Evolutionary conservation across 2,113 vertebrate species (phyloP).

Genomic region (Tupaia tana): DNA sequence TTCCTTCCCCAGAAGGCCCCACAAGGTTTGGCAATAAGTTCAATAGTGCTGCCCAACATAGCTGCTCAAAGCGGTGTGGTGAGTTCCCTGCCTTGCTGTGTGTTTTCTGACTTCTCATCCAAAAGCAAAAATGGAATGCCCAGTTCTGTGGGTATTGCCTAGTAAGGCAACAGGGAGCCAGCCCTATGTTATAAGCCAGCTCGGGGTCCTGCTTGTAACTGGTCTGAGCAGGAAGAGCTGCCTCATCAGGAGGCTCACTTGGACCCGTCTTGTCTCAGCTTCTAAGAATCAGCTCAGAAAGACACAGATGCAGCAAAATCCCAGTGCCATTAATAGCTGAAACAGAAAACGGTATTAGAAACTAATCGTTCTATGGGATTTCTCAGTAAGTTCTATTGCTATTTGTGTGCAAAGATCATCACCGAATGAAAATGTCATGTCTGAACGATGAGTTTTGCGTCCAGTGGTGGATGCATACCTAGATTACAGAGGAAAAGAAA

Average conservation of each 20-base stretch:
- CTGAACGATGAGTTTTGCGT: neutral
- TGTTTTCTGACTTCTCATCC: neutral
- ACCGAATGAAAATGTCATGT: neutral
- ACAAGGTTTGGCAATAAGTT: accelerated
- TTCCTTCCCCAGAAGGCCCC: too few species aligned
- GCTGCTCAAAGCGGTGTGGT: neutral
- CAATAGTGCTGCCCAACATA: neutral
- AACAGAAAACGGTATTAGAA: neutral
- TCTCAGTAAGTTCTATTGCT: neutral
- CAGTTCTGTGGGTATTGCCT: neutral
- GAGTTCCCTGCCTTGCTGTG: too few species aligned
- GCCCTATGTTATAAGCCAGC: neutral
- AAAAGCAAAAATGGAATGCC: neutral
- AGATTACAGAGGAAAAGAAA: neutral
- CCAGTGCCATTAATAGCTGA: neutral
- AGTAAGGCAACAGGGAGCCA: neutral
- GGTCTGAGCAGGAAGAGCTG: neutral
- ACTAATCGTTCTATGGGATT: neutral
- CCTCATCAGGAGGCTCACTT: neutral
- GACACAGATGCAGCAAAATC: neutral
- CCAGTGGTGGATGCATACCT: neutral
- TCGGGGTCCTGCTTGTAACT: neutral
- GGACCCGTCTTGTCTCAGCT: neutral
- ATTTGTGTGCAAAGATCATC: neutral
- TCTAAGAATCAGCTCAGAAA: neutral